These are phyloP conservation scores for Sebastes trivittatus DNA, from an alignment of 2,797 vertebrate species.

Conservation along the genomic window DNA sequence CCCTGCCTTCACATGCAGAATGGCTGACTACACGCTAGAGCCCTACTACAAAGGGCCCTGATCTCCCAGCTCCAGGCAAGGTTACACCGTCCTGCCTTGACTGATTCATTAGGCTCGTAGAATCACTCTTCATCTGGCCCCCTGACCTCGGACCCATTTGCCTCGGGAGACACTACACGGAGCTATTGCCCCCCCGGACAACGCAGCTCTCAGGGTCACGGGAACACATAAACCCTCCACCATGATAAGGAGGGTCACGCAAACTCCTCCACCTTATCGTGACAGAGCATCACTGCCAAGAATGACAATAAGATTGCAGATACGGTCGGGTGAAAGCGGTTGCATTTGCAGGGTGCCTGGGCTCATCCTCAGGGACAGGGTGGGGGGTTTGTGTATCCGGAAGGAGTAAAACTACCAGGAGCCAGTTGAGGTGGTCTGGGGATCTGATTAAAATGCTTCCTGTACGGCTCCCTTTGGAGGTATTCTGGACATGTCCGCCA, in stretches of 20 bases:
- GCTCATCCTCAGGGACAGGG: conserved; percentile 66
- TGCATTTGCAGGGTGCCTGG: conserved; percentile 19
- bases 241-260: not conserved
- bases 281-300: conserved; percentile 5
- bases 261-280: conserved; percentile 27
- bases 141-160: conserved; percentile 18
- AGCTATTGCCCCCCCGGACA: not conserved
- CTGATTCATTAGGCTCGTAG: conserved; percentile 28
- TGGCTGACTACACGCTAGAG: conserved; percentile 4
- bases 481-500: too few species aligned
- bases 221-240: not conserved
- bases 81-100: conserved; percentile 18
- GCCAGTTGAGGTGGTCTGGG: conserved; percentile 27
- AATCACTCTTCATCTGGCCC: conserved; percentile 22
- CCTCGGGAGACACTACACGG: not conserved
- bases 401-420: conserved; percentile 26
- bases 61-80: conserved; percentile 21
- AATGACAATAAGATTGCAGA: conserved; percentile 25
- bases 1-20: not conserved
- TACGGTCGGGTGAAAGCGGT: conserved; percentile 11
- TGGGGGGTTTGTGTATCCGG: conserved; percentile 56
- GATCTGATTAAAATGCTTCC: conserved; percentile 61
- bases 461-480: conserved; percentile 25
- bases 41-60: not conserved
- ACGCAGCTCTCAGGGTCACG: conserved; percentile 12